Evolutionary conservation across 2,113 vertebrate species (phyloP).

Genomic region (Leucoraja erinaceus): DNA sequence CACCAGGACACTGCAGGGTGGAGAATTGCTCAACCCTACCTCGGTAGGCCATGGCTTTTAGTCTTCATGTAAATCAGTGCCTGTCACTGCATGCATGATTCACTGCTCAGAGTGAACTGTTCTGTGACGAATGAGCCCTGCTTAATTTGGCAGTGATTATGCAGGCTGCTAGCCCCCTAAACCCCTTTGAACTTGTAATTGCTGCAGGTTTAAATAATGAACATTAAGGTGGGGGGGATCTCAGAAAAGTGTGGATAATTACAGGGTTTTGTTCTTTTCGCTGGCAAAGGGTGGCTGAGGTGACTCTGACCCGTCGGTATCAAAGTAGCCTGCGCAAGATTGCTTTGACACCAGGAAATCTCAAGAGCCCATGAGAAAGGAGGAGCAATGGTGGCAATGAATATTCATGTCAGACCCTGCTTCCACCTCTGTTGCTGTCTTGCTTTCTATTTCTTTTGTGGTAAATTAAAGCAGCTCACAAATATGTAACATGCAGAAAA

Average conservation of each 20-base stretch:
- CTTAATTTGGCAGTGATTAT: constrained; percentile 97
- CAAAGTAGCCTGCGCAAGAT: constrained; percentile 57
- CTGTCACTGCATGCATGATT: constrained; percentile 84
- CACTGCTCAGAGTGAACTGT: constrained; percentile 76
- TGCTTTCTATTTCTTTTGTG: constrained; percentile 58
- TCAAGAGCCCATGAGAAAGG: constrained; percentile 65
- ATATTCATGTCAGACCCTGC: constrained; percentile 73
- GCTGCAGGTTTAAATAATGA: constrained; percentile 98
- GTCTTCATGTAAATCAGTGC: constrained; percentile 82
- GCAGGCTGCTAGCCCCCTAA: constrained; percentile 92
- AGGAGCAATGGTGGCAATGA: constrained; percentile 71
- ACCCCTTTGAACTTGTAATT: constrained; percentile 99
- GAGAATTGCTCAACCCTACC: constrained; percentile 63
- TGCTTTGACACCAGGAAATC: constrained; percentile 61
- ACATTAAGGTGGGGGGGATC: constrained; percentile 75
- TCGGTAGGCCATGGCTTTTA: constrained; percentile 72
- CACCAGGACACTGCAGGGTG: constrained; percentile 71
- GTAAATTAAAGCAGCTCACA: not conserved
- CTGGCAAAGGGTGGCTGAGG: constrained; percentile 62
- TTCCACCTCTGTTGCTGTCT: constrained; percentile 78
- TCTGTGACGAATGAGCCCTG: constrained; percentile 91
- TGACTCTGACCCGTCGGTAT: constrained; percentile 64
- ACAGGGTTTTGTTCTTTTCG: constrained; percentile 59
- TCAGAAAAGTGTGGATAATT: constrained; percentile 93
- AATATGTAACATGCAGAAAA: not conserved